A percentile compares a stretch with the other conserved stretches of the same genome.
phyloP scores from a whole-genome alignment of 2,797 vertebrate genomes.

The Chelon labrosus region DNA sequence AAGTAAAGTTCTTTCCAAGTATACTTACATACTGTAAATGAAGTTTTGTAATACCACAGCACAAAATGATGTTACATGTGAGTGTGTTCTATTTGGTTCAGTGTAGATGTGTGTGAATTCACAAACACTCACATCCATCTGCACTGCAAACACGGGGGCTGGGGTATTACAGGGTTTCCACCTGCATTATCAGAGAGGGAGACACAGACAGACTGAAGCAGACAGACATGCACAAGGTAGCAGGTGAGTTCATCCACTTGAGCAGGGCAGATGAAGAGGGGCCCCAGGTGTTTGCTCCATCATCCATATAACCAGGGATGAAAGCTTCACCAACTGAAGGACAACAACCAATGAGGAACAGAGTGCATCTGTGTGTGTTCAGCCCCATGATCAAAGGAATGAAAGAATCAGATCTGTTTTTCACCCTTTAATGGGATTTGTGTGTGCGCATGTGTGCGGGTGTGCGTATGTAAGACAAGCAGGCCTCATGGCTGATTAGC shows the following conservation, averaged over 20 bases:
- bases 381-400: slow-evolving; percentile 72
- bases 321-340: slow-evolving; percentile 71
- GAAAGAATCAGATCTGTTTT: slow-evolving; percentile 66
- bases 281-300: slow-evolving; percentile 80
- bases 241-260: slow-evolving; percentile 75
- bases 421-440: slow-evolving; percentile 72
- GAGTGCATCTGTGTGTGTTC: slow-evolving; percentile 1
- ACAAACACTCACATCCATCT: slow-evolving; percentile 23
- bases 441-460: slow-evolving; percentile 28
- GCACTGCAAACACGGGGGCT: slow-evolving; percentile 29
- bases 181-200: slow-evolving; percentile 47
- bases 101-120: slow-evolving; percentile 1
- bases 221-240: slow-evolving; percentile 48
- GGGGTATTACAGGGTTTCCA: slow-evolving; percentile 40
- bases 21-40: not conserved
- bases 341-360: slow-evolving; percentile 59
- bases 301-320: slow-evolving; percentile 79
- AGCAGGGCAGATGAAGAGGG: slow-evolving; percentile 71
- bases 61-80: slow-evolving; percentile 17
- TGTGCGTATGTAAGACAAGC: slow-evolving; percentile 30
- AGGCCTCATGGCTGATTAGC: slow-evolving; percentile 60
- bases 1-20: slow-evolving; percentile 5
- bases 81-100: slow-evolving; percentile 38
- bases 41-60: not conserved
- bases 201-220: slow-evolving; percentile 12